These are phyloP conservation scores for Styela clava DNA, from an alignment of 23 tunicate species.

Conservation along the genomic window DNA sequence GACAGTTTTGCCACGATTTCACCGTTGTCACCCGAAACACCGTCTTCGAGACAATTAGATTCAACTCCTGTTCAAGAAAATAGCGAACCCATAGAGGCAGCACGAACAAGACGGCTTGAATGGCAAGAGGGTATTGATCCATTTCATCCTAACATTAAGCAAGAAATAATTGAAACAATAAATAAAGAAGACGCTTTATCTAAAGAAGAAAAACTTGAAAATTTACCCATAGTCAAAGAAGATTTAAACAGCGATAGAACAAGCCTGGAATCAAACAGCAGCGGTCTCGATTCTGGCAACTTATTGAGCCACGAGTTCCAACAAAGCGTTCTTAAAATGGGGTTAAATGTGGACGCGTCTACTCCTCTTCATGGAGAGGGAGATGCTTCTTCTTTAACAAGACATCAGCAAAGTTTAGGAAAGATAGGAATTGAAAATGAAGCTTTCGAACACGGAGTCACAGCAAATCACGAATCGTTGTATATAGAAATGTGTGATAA, in stretches of 20 bases:
- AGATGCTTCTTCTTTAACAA: background rate
- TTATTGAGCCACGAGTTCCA: conserved; percentile 7
- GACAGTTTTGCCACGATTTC: background rate
- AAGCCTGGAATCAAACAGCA: conserved; percentile 8
- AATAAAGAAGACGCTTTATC: background rate
- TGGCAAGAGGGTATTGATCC: background rate
- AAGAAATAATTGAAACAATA: conserved; percentile 1
- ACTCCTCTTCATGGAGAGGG: conserved; percentile 33
- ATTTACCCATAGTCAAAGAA: background rate
- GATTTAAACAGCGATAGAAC: background rate
- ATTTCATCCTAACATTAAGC: conserved; percentile 8
- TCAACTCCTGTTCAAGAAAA: conserved; percentile 3
- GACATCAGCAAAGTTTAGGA: conserved; percentile 15
- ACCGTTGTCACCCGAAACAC: conserved; percentile 7
- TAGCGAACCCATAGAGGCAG: background rate
- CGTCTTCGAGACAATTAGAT: background rate
- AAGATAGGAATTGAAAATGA: conserved; percentile 71
- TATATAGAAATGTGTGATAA: conserved; percentile 64
- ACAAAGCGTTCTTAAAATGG: conserved; percentile 1
- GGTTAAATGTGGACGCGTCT: conserved; percentile 15
- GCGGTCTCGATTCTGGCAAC: conserved; percentile 9
- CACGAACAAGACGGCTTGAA: conserved; percentile 3
- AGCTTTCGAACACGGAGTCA: conserved; percentile 47
- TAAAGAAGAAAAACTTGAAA: background rate
- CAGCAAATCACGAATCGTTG: conserved; percentile 60